phyloP scores from a whole-genome alignment of 2,888 invertebrate species.

The Ypsolopha scabrella region DNA sequence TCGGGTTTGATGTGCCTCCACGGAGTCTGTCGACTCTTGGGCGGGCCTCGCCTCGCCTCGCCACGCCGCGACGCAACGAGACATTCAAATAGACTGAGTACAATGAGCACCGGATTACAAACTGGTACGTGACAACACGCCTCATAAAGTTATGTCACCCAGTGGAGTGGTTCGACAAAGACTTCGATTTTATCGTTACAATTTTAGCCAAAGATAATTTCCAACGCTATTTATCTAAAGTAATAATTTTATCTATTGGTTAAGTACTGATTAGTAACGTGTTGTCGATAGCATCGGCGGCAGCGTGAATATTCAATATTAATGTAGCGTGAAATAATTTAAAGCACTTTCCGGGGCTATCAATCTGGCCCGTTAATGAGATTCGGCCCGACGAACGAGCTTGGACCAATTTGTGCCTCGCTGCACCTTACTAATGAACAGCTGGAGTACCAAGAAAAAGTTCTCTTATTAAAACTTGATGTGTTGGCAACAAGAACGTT shows the following conservation, averaged over 20 bases:
- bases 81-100: constrained; percentile 14
- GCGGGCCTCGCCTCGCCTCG: neutral
- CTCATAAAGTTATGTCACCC: constrained; percentile 34
- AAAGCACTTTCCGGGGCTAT: constrained; percentile 56
- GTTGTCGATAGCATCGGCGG: constrained; percentile 15
- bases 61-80: neutral
- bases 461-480: constrained; percentile 4
- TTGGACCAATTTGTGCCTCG: constrained; percentile 54
- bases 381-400: constrained; percentile 44
- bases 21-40: neutral
- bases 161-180: constrained; percentile 3
- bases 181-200: neutral
- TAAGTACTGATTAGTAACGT: neutral
- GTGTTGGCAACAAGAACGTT: neutral
- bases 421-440: constrained; percentile 52
- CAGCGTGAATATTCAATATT: constrained; percentile 49
- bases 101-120: constrained; percentile 38
- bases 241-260: no score
- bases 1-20: neutral
- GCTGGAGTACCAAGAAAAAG: constrained; percentile 13
- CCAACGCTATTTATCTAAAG: no score
- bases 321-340: constrained; percentile 61
- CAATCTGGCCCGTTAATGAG: constrained; percentile 61
- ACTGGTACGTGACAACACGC: constrained; percentile 36
- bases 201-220: neutral